Conservation (phyloP, 2,113 vertebrate species). For the Alethe diademata region DNA sequence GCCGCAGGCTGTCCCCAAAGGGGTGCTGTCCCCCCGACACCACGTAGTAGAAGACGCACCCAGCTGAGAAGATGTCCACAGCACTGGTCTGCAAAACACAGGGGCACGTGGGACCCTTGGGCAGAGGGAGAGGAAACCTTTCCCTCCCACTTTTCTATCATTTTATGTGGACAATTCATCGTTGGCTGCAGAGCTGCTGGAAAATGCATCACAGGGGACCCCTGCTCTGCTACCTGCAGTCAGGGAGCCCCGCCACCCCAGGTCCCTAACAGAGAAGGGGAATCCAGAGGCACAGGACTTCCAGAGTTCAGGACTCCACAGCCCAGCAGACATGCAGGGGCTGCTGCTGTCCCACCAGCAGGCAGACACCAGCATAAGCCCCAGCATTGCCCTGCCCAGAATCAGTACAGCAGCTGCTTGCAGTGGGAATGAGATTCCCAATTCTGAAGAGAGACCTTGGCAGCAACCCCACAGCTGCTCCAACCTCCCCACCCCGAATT, state of each 20-base stretch:
- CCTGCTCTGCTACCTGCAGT: neutral
- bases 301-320: neutral
- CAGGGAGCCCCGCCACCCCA: accelerated
- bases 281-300: neutral
- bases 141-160: neutral
- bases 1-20: constrained; percentile 85
- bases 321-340: accelerated
- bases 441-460: neutral
- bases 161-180: accelerated
- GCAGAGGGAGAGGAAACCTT: neutral
- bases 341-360: neutral
- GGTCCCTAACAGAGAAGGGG: neutral
- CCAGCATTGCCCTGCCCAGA: neutral
- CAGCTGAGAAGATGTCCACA: constrained; percentile 95
- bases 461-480: neutral
- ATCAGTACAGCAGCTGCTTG: neutral
- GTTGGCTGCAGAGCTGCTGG: neutral
- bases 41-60: constrained; percentile 93
- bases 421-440: neutral
- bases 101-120: neutral
- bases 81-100: constrained; percentile 80
- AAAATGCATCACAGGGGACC: accelerated
- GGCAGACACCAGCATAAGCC: accelerated
- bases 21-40: constrained; percentile 89
- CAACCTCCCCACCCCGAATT: accelerated